Evolutionary conservation across 2,888 invertebrate species (phyloP), one percentile per base, ranked within the genome.

Genomic region (Chaetogeoica ovagalla): DNA sequence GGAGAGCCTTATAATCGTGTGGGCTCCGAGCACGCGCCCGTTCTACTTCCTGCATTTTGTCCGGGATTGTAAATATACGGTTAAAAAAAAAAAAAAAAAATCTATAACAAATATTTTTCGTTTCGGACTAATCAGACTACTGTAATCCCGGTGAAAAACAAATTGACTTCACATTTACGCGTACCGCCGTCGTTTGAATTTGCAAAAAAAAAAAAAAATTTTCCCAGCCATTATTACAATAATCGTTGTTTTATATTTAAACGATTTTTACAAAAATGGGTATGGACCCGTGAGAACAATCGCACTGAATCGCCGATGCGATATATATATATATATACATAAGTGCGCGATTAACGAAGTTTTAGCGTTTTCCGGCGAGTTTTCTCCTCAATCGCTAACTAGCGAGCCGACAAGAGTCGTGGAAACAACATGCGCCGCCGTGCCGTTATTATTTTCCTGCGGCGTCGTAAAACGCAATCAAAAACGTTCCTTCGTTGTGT

Each of bases 401-500:
- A 23, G 13, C 48, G 62, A 15, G 52, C n/a, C 8, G 9, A 21
- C 15, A 8, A 43, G 39, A 37, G 9, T 8, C 23, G 60, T 37
- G 39, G 52, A 52, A 43, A 21, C 30, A 39, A 21, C 71, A 65
- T 62, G 55, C n/a, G n/a, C n/a, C n/a, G n/a, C 57, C 55, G 19
- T 43, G 63, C 65, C 62, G 55, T 71, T 63, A 71, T 79, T 79
- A 79, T 79, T 71, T 71, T 63, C 79, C 55, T 30, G 23, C 43
- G 4, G 30, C 30, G 2, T 1, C 1, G n/a, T 79, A 65, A 79
- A 65, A 79, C 79, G n/a, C n/a, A 79, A 79, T 79, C 71, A 79
- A 62, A 79, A 79, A 70, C 63, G 70, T 71, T 63, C 55, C 70
- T 30, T 4, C 43, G 71, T 79, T 79, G 79, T 79, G 79, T 43